Conservation (phyloP, 2,888 invertebrate genomes). For the Pilophorus perplexus region DNA sequence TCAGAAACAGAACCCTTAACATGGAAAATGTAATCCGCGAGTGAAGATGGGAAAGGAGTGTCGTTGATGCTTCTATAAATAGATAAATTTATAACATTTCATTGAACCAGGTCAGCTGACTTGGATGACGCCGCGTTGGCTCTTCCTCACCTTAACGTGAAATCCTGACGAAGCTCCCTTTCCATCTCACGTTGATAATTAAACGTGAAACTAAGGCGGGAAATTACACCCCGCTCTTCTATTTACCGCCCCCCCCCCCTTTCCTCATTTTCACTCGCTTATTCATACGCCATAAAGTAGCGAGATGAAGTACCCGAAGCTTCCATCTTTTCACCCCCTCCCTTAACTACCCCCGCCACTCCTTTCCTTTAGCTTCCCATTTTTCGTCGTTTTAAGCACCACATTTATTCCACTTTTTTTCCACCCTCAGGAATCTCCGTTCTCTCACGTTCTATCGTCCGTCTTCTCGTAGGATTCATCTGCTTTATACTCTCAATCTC, state of each 20-base stretch:
- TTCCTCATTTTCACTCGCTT: constrained; percentile 30
- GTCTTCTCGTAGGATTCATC: constrained; percentile 5
- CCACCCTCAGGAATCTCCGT: constrained; percentile 5
- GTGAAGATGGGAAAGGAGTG: too few species aligned
- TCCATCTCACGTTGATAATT: constrained; percentile 8
- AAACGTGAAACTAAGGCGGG: constrained; percentile 23
- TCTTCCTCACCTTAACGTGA: too few species aligned
- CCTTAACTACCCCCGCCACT: not conserved
- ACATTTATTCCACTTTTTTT: constrained; percentile 8
- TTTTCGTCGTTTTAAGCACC: constrained; percentile 2
- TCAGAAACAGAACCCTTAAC: too few species aligned
- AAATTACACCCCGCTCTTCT: constrained; percentile 8
- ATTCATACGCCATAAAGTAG: constrained; percentile 20
- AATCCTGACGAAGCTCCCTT: too few species aligned
- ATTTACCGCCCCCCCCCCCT: too few species aligned
- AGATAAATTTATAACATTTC: too few species aligned
- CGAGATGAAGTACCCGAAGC: constrained; percentile 16
- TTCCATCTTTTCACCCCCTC: not conserved
- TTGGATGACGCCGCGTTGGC: too few species aligned
- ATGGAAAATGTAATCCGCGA: too few species aligned
- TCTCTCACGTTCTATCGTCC: constrained; percentile 9
- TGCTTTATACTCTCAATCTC: too few species aligned
- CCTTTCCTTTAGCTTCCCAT: not conserved
- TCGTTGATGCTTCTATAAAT: too few species aligned
- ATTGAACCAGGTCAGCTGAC: too few species aligned